Conservation (phyloP, 2,113 vertebrate genomes). For the Clarias macrocephalus region DNA sequence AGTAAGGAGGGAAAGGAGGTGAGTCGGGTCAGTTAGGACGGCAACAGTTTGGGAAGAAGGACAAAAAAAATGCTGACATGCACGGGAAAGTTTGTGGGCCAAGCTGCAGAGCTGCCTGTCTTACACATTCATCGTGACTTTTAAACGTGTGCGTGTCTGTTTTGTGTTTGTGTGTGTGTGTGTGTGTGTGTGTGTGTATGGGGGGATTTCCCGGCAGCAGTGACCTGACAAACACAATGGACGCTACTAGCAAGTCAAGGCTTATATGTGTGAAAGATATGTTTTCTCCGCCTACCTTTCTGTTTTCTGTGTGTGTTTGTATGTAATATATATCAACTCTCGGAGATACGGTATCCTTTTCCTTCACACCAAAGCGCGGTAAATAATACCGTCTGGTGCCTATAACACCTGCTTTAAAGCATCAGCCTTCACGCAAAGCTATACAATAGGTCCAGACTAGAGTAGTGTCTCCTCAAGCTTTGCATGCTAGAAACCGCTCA, state of each 20-base stretch:
- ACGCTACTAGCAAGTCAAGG: conserved; percentile 38
- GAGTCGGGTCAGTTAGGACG: conserved; percentile 53
- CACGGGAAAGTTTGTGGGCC: conserved; percentile 14
- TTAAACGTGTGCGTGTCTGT: background rate
- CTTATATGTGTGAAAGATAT: conserved; percentile 36
- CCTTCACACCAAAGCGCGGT: background rate
- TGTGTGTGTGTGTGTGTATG: background rate
- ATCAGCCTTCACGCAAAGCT: conserved; percentile 34
- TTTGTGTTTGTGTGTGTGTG: background rate
- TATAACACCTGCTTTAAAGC: conserved; percentile 6
- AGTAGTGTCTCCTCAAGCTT: background rate
- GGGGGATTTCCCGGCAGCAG: conserved; percentile 50
- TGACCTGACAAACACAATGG: conserved; percentile 55
- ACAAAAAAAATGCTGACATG: conserved; percentile 49
- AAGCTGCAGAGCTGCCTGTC: conserved; percentile 15
- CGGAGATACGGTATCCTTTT: conserved; percentile 10
- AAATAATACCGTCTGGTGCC: background rate
- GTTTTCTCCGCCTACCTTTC: conserved; percentile 5
- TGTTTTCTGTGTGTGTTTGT: background rate
- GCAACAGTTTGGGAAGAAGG: conserved; percentile 59
- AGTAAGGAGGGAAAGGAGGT: conserved; percentile 42
- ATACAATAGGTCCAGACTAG: background rate
- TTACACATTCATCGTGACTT: background rate
- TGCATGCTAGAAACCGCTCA: background rate
- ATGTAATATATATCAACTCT: background rate